Conservation (phyloP, 2,797 vertebrate genomes). For the Thamnophis elegans region DNA sequence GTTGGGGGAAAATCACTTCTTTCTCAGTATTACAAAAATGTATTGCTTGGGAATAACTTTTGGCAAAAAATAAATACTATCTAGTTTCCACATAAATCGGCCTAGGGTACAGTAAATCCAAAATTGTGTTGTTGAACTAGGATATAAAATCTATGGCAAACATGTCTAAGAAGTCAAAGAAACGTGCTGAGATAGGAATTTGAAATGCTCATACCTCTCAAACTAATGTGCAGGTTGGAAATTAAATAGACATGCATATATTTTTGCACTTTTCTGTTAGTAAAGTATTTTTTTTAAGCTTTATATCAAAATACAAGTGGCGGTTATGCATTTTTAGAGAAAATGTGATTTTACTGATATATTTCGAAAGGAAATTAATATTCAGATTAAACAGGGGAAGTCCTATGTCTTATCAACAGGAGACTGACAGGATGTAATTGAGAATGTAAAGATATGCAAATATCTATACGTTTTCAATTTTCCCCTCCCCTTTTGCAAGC, state of each 20-base stretch:
- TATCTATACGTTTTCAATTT: background rate
- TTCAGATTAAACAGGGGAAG: background rate
- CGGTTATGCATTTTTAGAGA: background rate
- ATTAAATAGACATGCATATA: background rate
- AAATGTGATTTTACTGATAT: background rate
- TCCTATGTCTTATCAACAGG: background rate
- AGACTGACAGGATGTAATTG: background rate
- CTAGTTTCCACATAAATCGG: constrained; percentile 5
- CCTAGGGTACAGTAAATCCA: background rate
- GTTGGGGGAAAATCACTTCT: background rate
- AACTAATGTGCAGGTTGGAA: background rate
- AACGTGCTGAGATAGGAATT: background rate
- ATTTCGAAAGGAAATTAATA: background rate
- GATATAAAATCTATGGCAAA: background rate
- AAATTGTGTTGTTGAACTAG: background rate
- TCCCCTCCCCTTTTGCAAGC: background rate
- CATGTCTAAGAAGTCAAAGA: background rate
- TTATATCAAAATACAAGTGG: background rate
- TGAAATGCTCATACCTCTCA: background rate
- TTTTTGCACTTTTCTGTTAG: background rate
- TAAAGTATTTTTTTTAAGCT: background rate
- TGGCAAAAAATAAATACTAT: constrained; percentile 19
- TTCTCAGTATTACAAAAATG: background rate
- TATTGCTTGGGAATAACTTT: constrained; percentile 13
- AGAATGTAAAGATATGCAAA: background rate